Conservation (phyloP, 1,140 invertebrate species). For the Drosophila azteca region DNA sequence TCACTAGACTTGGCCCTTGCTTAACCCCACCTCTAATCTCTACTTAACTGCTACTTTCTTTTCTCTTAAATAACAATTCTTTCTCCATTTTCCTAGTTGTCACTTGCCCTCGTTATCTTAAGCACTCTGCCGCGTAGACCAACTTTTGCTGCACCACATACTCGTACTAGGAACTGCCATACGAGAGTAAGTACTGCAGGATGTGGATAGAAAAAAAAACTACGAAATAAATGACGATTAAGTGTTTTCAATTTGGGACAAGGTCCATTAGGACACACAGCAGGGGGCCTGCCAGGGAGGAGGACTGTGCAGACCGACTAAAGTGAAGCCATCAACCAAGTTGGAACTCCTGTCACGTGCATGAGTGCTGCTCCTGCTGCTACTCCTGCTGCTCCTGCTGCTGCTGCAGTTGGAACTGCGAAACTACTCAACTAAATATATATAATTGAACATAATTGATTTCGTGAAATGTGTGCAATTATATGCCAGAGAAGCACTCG, state of each 20-base stretch:
- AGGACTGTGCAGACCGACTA: neutral
- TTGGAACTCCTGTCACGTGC: slow-evolving; percentile 46
- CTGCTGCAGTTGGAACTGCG: slow-evolving; percentile 27
- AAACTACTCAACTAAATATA: slow-evolving; percentile 38
- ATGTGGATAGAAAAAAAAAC: neutral
- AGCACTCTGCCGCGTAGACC: too few relatives aligned
- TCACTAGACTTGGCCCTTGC: too few relatives aligned
- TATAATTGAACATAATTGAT: slow-evolving; percentile 74
- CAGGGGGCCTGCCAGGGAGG: neutral
- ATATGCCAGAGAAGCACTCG: slow-evolving; percentile 24
- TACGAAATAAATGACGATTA: slow-evolving; percentile 33
- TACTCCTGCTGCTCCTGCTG: neutral
- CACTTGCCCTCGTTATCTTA: too few relatives aligned
- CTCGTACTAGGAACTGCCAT: too few relatives aligned
- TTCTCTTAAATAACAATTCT: too few relatives aligned
- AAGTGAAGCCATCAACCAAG: slow-evolving; percentile 9
- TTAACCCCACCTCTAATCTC: too few relatives aligned
- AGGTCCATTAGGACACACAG: slow-evolving; percentile 13
- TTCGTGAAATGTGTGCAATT: slow-evolving; percentile 62
- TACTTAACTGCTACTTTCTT: too few relatives aligned
- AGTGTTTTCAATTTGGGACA: slow-evolving; percentile 45
- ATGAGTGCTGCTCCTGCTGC: slow-evolving; percentile 24
- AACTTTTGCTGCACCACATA: too few relatives aligned
- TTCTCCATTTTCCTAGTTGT: too few relatives aligned
- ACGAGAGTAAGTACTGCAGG: neutral